Base-by-base conservation (phyloP, 2,113 vertebrate genomes). In the Heloderma charlesbogerti region DNA sequence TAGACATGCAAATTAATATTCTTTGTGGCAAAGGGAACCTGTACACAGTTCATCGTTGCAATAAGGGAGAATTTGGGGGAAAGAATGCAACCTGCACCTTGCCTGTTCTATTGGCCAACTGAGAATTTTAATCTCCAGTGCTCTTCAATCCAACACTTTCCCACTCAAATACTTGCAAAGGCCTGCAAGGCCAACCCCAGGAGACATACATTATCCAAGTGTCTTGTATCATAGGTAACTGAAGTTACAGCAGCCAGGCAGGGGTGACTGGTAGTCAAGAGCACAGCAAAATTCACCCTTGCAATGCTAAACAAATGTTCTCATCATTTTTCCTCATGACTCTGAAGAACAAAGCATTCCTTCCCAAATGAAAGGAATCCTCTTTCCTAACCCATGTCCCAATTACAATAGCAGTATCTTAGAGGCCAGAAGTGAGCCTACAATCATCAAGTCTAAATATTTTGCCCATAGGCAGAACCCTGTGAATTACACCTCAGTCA, bases 151-250 rank as follows among this genome's bases (percentile, higher is more conserved):
- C 27, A 34, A 77, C 18, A 67, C 16, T 57, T 22, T 80, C 34
- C 12, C 4, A 84, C 27, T n/a, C 48, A 82, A 89, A 27, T n/a
- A 83, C 7, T 72, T 51, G 27, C 66, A 89, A 72, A 72, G 22
- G 48, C 45, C 67, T 43, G 25, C 34, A 40, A 54, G 31, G 45
- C 40, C 88, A 82, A 71, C 34, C 45, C 66, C n/a, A 40, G 77
- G 63, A 81, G 78, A 57, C 75, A 71, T 51, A 12, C 15, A 80
- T 80, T 77, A 57, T 77, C 29, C n/a, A 66, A 51, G 12, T 8
- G 18, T 51, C 40, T 88, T 88, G 57, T 79, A 79, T 79, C 74
- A 29, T 45, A 88, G 74, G 75, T 80, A 79, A 88, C 60, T 66
- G 34, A 80, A n/a, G 43, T 57, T 29, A 60, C 29, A 80, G 66